Conservation (phyloP, 2,888 invertebrate genomes). For the Lymantria monacha region DNA sequence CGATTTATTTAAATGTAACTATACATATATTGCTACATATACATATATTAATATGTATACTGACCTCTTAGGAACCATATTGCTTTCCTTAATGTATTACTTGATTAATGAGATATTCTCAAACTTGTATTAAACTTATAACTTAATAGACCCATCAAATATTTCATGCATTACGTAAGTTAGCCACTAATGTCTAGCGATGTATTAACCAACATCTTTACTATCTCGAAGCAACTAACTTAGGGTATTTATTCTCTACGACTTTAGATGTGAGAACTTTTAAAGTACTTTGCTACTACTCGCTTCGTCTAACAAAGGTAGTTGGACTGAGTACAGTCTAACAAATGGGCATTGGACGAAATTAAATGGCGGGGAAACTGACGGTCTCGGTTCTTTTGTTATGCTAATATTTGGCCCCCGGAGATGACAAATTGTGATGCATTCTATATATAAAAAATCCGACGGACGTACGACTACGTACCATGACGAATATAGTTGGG, state of each 20-base stretch:
- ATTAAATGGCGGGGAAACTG: constrained; percentile 50
- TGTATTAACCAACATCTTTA: constrained; percentile 41
- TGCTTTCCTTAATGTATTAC: constrained; percentile 16
- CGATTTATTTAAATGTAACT: too few species aligned
- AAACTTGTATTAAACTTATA: constrained; percentile 28
- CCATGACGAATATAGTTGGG: constrained; percentile 20
- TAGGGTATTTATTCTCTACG: constrained; percentile 46
- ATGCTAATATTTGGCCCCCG: constrained; percentile 50
- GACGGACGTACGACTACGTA: constrained; percentile 8
- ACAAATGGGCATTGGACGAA: constrained; percentile 45
- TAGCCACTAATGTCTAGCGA: constrained; percentile 39
- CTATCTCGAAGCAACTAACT: constrained; percentile 42
- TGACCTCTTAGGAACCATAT: too few species aligned
- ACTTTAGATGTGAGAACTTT: constrained; percentile 49
- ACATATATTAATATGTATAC: too few species aligned
- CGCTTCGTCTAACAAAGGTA: constrained; percentile 54
- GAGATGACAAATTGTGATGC: constrained; percentile 54
- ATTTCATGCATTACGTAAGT: constrained; percentile 34
- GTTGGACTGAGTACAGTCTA: constrained; percentile 41
- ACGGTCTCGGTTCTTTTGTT: constrained; percentile 46
- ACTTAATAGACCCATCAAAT: constrained; percentile 31
- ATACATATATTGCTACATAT: too few species aligned
- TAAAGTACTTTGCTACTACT: constrained; percentile 46
- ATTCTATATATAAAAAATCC: constrained; percentile 36
- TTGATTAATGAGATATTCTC: constrained; percentile 28